Percentiles rank a stretch among this genome's conserved stretches.
Conservation (phyloP, 2,113 vertebrate species). For the Tachysurus fulvidraco region DNA sequence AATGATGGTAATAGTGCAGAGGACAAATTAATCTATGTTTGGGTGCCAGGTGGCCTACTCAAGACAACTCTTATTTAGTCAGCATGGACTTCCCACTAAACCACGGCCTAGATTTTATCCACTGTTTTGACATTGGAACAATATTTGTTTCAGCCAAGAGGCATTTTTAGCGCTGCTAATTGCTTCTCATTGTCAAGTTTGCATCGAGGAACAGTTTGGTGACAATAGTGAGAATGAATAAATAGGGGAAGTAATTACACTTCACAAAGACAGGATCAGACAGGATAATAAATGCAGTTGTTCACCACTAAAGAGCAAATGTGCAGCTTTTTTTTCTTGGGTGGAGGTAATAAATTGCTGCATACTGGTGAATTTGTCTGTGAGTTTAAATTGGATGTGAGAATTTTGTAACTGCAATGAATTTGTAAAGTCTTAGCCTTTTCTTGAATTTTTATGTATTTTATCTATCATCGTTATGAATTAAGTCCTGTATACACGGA, state of each 20-base stretch:
- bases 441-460: neutral
- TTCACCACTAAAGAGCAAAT: constrained; percentile 1
- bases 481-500: neutral
- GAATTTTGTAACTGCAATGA: neutral
- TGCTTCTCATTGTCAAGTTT: constrained; percentile 27
- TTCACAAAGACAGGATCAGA: constrained; percentile 18
- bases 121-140: constrained; percentile 32
- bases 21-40: constrained; percentile 3
- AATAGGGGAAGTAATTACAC: constrained; percentile 37
- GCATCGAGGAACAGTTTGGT: constrained; percentile 2
- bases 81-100: neutral
- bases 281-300: constrained; percentile 35
- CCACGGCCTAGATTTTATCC: neutral
- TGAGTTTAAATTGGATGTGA: neutral
- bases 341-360: neutral
- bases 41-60: neutral
- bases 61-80: constrained; percentile 11
- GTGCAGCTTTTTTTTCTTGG: neutral
- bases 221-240: constrained; percentile 23
- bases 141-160: constrained; percentile 38
- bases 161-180: constrained; percentile 2
- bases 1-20: constrained; percentile 1
- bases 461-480: neutral
- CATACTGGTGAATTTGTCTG: neutral
- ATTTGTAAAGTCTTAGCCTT: neutral